Base-by-base conservation (phyloP, 2,888 invertebrate species). In the Drosophila eohydei region DNA sequence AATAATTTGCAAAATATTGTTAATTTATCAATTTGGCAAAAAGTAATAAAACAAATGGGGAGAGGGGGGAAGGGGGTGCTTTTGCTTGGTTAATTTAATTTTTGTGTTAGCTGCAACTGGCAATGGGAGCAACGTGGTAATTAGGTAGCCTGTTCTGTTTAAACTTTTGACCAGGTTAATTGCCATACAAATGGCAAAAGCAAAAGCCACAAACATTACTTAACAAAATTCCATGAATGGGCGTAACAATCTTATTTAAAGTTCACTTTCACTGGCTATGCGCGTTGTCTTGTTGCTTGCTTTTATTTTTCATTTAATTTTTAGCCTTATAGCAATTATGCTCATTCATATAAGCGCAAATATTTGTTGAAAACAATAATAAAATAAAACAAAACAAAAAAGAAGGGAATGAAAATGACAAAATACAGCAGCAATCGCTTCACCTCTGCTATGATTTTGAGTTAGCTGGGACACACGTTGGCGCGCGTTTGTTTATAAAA, bases 231-330 rank as follows among this genome's bases (percentile, higher is more conserved):
- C 56, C 59, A 65, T 56, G 59, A 75, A 74, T 55, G 75, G 48
- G 34, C 54, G 54, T 59, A 69, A 59, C 68, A 74, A 55, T 60
- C 38, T 58, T 51, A 43, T 54, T 55, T 62, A 28, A 62, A 73
- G 56, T 78, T 81, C 81, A 81, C 81, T 81, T 78, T 78, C 78
- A 81, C 81, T 73, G 44, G 43, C 32, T 57, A 50, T 50, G 36
- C 50, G 30, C 54, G n/a, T 21, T 16, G 6, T 41, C n/a, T 34
- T 43, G 43, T 14, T 48, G 43, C 40, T 40, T 41, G 51, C 36
- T 26, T 32, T 38, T 43, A 46, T 40, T 36, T 51, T 28, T 38
- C 32, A 30, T 51, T 72, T 64, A 61, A 62, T 69, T 55, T 71
- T 61, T 50, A 36, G 66, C 67, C 57, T 80, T 64, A 76, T 55